Conservation (phyloP, 1,140 invertebrate genomes). For the Temnothorax curvispinosus region DNA sequence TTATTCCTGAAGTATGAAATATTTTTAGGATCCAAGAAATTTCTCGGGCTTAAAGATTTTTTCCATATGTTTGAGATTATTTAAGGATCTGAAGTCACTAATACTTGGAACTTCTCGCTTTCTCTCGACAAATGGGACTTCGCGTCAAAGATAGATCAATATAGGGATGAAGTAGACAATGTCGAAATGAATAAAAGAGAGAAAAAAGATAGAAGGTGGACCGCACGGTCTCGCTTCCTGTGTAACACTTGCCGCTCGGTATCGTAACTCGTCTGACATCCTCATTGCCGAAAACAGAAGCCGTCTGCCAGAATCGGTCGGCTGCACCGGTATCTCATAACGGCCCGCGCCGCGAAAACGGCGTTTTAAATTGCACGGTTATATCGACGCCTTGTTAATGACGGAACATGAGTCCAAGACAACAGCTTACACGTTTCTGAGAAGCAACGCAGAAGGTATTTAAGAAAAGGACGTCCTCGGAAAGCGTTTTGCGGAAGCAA, state of each 20-base stretch:
- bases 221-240: conserved; percentile 27
- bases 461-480: not conserved
- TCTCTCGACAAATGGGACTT: not conserved
- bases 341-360: conserved; percentile 65
- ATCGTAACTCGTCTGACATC: conserved; percentile 71
- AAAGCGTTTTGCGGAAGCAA: not conserved
- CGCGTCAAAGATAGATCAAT: not conserved
- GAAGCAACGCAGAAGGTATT: conserved; percentile 38
- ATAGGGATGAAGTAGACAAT: not conserved
- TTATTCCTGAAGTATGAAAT: not conserved
- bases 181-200: not conserved
- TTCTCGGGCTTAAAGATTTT: not conserved
- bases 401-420: conserved; percentile 14
- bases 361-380: conserved; percentile 70
- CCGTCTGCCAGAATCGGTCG: conserved; percentile 50
- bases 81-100: not conserved
- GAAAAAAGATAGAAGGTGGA: not conserved
- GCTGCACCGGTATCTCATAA: conserved; percentile 71
- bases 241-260: conserved; percentile 57
- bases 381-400: conserved; percentile 67
- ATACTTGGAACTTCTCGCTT: not conserved
- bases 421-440: conserved; percentile 5
- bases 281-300: conserved; percentile 74
- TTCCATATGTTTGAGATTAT: not conserved
- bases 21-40: not conserved